phyloP scores from a whole-genome alignment of 2,113 vertebrate species.

The Megaptera novaeangliae region DNA sequence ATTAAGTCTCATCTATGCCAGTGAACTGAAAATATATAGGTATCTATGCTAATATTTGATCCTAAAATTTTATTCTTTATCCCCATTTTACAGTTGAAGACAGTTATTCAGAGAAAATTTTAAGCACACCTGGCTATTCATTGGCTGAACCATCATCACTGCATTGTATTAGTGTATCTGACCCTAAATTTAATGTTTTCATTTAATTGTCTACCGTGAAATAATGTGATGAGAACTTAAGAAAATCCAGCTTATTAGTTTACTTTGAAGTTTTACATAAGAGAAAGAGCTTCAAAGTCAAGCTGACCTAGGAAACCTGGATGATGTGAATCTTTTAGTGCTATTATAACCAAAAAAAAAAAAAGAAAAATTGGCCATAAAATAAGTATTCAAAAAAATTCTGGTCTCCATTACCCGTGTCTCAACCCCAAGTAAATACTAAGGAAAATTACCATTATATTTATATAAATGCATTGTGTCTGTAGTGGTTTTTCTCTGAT shows the following conservation, averaged over 20 bases:
- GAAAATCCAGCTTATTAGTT: neutral
- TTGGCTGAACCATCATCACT: neutral
- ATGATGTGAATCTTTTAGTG: neutral
- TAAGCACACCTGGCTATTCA: neutral
- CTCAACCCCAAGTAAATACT: neutral
- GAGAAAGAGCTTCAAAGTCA: neutral
- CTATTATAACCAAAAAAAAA: neutral
- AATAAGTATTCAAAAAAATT: slow-evolving; percentile 27
- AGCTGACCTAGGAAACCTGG: neutral
- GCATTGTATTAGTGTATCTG: neutral
- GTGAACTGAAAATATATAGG: neutral
- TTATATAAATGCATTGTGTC: neutral
- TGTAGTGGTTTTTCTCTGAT: neutral
- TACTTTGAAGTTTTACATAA: neutral
- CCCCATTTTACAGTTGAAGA: neutral
- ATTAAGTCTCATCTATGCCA: neutral
- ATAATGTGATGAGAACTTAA: neutral
- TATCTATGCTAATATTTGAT: neutral
- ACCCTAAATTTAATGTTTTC: neutral
- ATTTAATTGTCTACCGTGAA: neutral
- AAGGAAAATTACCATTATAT: neutral
- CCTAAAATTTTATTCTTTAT: neutral
- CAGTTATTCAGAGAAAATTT: neutral
- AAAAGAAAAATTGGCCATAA: neutral
- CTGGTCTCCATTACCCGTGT: neutral